phyloP scores from a whole-genome alignment of 2,888 invertebrate species.

The Elmis aenea region DNA sequence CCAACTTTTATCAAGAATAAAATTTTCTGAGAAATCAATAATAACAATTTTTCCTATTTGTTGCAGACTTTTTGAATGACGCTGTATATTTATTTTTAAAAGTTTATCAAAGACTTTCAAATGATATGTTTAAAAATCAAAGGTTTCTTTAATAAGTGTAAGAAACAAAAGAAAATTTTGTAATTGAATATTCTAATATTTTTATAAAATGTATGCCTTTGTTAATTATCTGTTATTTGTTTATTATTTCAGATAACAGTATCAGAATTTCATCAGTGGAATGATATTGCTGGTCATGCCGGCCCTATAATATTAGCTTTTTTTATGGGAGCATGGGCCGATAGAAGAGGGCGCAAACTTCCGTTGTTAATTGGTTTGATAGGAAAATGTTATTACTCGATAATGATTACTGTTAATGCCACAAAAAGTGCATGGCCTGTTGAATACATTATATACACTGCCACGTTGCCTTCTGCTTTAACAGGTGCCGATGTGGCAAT shows the following conservation, averaged over 20 bases:
- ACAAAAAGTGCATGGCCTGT: slow-evolving; percentile 58
- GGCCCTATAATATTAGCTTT: slow-evolving; percentile 73
- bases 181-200: too few species aligned
- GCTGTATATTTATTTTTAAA: too few species aligned
- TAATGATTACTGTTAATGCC: slow-evolving; percentile 69
- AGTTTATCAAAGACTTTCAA: too few species aligned
- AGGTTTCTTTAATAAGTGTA: too few species aligned
- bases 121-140: too few species aligned
- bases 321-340: slow-evolving; percentile 79
- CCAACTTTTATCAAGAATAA: too few species aligned
- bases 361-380: slow-evolving; percentile 66
- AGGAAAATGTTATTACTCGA: slow-evolving; percentile 71
- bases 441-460: slow-evolving; percentile 69
- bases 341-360: slow-evolving; percentile 70
- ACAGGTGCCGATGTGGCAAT: slow-evolving; percentile 77
- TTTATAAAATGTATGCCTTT: too few species aligned
- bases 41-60: too few species aligned
- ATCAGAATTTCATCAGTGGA: slow-evolving; percentile 72
- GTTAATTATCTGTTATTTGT: too few species aligned
- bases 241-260: slow-evolving; percentile 65
- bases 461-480: slow-evolving; percentile 69
- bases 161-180: too few species aligned
- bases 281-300: slow-evolving; percentile 66
- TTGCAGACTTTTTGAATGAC: too few species aligned
- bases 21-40: too few species aligned